A percentile compares a stretch with the other conserved stretches of the same genome.
phyloP scores from a whole-genome alignment of 2,888 invertebrate species.

The Strigamia transsilvanica region DNA sequence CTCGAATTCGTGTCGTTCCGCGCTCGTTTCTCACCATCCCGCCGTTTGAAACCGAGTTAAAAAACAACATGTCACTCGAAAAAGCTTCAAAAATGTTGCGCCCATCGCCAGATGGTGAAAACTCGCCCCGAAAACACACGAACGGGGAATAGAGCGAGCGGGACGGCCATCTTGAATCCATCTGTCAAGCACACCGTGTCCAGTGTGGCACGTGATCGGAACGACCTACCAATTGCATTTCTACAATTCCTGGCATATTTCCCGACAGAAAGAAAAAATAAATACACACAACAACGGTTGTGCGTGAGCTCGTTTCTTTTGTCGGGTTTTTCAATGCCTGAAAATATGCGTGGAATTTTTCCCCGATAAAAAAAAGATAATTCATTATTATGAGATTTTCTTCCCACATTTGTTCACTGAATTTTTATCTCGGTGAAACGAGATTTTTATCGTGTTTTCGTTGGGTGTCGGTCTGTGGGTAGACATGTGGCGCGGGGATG shows the following conservation, averaged over 20 bases:
- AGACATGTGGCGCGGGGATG: background rate
- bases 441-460: background rate
- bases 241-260: background rate
- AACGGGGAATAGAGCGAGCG: too few species aligned
- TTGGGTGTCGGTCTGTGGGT: background rate
- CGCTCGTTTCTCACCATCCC: slow-evolving; percentile 20
- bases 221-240: background rate
- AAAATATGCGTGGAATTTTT: background rate
- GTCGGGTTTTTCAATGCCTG: background rate
- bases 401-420: too few species aligned
- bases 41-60: background rate
- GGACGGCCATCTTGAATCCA: background rate
- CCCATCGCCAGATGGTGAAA: background rate
- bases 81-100: background rate
- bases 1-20: background rate
- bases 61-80: background rate
- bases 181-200: background rate
- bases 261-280: background rate
- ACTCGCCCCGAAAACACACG: background rate
- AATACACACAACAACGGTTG: background rate
- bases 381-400: too few species aligned
- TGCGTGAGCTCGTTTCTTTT: too few species aligned
- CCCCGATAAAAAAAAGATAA: background rate
- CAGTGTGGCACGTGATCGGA: background rate
- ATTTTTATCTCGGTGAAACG: background rate